Evolutionary conservation across 2,888 invertebrate genomes (phyloP).

Genomic region (Heteromurus nitidus): DNA sequence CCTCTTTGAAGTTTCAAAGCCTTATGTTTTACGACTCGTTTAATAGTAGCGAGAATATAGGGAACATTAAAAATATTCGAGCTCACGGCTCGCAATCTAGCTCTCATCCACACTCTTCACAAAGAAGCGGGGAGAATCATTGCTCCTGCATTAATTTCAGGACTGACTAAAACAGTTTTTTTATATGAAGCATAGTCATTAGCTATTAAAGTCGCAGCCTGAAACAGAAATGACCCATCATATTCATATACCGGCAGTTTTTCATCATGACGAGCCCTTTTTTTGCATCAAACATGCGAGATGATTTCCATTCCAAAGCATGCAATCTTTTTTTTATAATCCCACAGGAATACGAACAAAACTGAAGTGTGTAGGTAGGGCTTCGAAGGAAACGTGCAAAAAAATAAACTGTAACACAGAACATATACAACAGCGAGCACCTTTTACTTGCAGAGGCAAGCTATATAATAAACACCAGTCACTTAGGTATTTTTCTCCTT

Average conservation of each 20-base stretch:
- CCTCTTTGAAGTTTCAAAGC: too few relatives aligned
- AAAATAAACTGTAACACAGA: constrained; percentile 12
- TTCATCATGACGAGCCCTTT: constrained; percentile 35
- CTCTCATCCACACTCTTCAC: background rate
- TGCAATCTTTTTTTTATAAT: constrained; percentile 54
- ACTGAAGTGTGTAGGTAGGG: too few relatives aligned
- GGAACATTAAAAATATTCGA: constrained; percentile 3
- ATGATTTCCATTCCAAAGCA: constrained; percentile 46
- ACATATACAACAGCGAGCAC: too few relatives aligned
- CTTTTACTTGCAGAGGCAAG: too few relatives aligned
- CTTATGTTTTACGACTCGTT: too few relatives aligned
- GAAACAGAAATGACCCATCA: background rate
- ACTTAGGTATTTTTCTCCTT: background rate
- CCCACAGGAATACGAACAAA: constrained; percentile 30
- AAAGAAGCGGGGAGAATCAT: too few relatives aligned
- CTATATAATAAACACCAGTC: too few relatives aligned
- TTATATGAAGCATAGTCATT: constrained; percentile 9
- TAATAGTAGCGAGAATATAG: too few relatives aligned
- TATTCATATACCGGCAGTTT: constrained; percentile 26
- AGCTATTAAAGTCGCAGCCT: background rate
- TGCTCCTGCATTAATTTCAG: constrained; percentile 23
- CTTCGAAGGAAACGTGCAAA: constrained; percentile 28
- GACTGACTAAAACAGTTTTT: background rate
- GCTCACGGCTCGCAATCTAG: background rate
- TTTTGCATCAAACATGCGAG: constrained; percentile 40